These are phyloP conservation scores for Pseudanteris insignis DNA, from an alignment of 2,888 invertebrate genomes.

Conservation along the genomic window DNA sequence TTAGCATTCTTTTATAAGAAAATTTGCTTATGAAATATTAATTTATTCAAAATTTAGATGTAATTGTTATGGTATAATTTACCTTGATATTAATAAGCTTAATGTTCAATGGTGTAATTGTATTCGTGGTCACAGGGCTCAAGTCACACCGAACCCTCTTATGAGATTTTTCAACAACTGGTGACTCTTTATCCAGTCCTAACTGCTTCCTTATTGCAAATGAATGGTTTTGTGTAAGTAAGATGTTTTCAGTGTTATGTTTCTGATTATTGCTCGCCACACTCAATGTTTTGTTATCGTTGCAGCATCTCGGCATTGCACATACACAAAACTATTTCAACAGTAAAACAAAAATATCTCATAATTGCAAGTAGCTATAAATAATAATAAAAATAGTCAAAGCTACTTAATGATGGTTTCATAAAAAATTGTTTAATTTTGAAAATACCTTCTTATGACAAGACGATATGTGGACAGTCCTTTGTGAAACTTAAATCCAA, in stretches of 20 bases:
- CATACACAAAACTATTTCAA: constrained; percentile 51
- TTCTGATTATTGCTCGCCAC: constrained; percentile 60
- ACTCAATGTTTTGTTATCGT: constrained; percentile 64
- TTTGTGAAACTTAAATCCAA: constrained; percentile 27
- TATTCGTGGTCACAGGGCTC: constrained; percentile 62
- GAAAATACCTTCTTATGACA: constrained; percentile 27
- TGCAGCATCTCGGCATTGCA: constrained; percentile 67
- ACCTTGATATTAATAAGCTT: constrained; percentile 63
- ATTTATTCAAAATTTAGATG: not conserved
- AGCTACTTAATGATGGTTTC: constrained; percentile 6
- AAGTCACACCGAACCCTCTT: constrained; percentile 63
- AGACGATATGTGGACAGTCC: constrained; percentile 37
- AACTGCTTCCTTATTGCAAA: constrained; percentile 58
- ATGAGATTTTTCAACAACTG: constrained; percentile 61
- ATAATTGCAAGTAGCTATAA: constrained; percentile 20
- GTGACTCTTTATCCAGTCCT: constrained; percentile 57
- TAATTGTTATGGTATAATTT: constrained; percentile 34
- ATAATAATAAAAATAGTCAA: constrained; percentile 10
- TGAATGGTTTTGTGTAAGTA: constrained; percentile 54
- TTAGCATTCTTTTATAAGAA: too few relatives aligned
- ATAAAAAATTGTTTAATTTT: not conserved
- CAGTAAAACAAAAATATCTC: constrained; percentile 26
- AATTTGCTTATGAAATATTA: too few relatives aligned
- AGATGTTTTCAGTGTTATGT: constrained; percentile 56
- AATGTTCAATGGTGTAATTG: constrained; percentile 58